Base-by-base conservation (phyloP, 2,888 invertebrate species). In the Diloba caeruleocephala region DNA sequence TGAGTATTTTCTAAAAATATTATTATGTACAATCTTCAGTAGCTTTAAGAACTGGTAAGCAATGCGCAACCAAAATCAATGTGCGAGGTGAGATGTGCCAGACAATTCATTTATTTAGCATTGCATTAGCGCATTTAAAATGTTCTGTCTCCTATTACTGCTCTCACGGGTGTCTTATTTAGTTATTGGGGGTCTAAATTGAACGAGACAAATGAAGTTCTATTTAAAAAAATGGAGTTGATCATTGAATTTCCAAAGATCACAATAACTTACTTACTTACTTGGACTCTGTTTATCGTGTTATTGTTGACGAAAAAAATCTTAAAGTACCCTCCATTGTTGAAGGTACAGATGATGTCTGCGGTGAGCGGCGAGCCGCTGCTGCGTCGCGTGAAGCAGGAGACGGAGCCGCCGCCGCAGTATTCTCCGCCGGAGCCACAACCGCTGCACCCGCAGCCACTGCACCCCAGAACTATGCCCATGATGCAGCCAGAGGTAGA, bases 311-410 rank as follows among this genome's bases (percentile, higher is more conserved):
- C 5, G 3, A 21, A 21, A 2, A 4, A 29, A 7, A 10, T 26
- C 13, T 29, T 7, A 29, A 13, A 13, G 8, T 5, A 0, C 1
- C 0, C 0, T 10, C 5, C 6, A 7, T 65, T 57, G 54, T 81
- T 76, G 1, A 88, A 96, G 96, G 96, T 96, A 84, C 96, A 95
- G 81, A 96, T 96, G 95, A 96, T 96, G 96, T 95, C 96, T 54
- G 95, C 94, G 28, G 90, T 89, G 70, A 87, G 86, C 62, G 88
- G 87, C 34, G 91, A 90, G 73, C 87, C 85, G 50, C 76, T 89
- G 81, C 74, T 90, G 62, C 89, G 88, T 10, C 85, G 91, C 36
- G 93, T 92, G 62, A 92, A 88, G 78, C 93, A 90, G 79, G 94
- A 92, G 83, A 90, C 76, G 37, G 93, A 89, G 53, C 87, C 84